phyloP scores from a whole-genome alignment of 53 echinoderm and acorn worm species.

The Holothuria scabra region DNA sequence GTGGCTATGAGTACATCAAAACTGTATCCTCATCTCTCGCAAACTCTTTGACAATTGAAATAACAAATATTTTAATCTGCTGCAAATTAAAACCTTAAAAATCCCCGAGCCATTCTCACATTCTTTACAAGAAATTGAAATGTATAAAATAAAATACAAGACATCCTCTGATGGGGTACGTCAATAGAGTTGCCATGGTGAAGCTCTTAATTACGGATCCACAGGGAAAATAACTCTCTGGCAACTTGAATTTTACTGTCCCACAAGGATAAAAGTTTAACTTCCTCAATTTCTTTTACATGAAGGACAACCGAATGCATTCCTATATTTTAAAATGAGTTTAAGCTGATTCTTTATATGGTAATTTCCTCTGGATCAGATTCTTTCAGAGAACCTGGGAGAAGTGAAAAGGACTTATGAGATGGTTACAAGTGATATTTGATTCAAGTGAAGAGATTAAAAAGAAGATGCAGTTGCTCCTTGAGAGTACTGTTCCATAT shows the following conservation, averaged over 20 bases:
- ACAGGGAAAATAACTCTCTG: constrained; percentile 1
- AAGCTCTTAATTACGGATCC: constrained; percentile 31
- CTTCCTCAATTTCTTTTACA: too few species aligned
- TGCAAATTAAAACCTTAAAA: constrained; percentile 16
- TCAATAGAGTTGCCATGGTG: constrained; percentile 19
- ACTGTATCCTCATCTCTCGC: background rate
- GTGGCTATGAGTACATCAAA: too few species aligned
- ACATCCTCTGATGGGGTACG: background rate
- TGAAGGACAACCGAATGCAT: too few species aligned
- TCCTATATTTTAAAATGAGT: too few species aligned
- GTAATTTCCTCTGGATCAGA: too few species aligned
- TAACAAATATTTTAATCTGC: constrained; percentile 26
- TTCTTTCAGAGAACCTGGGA: too few species aligned
- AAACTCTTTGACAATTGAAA: constrained; percentile 4
- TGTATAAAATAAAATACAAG: background rate
- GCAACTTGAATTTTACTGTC: constrained; percentile 1
- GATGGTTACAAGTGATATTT: too few species aligned
- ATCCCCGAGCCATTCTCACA: constrained; percentile 4
- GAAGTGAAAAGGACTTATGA: too few species aligned
- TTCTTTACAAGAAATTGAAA: constrained; percentile 3
- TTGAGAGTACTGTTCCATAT: too few species aligned
- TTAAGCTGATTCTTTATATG: too few species aligned
- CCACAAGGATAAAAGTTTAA: background rate
- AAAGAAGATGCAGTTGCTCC: too few species aligned
- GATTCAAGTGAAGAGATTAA: too few species aligned